phyloP scores from a whole-genome alignment of 1,140 invertebrate genomes.

The Monochamus saltuarius region DNA sequence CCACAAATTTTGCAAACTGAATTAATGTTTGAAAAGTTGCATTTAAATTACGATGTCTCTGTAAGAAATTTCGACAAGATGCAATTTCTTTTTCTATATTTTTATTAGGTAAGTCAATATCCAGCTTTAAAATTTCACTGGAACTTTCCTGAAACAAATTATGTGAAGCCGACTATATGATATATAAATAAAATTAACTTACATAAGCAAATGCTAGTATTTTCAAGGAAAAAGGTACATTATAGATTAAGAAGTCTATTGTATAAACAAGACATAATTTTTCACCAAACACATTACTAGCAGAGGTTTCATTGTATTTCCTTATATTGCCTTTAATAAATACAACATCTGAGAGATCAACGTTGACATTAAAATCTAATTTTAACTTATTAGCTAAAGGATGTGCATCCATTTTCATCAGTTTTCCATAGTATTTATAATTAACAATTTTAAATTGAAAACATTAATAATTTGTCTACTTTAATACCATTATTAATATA shows the following conservation, averaged over 20 bases:
- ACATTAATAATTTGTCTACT: background rate
- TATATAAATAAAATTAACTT: background rate
- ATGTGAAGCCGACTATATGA: background rate
- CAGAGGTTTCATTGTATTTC: background rate
- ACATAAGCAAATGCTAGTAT: slow-evolving; percentile 5
- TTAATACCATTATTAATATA: slow-evolving; percentile 1
- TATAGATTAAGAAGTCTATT: background rate
- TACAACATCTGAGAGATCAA: background rate
- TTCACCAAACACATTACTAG: slow-evolving; percentile 4
- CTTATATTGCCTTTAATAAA: slow-evolving; percentile 1
- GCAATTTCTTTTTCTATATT: slow-evolving; percentile 3
- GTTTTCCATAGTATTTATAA: background rate
- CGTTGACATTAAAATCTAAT: slow-evolving; percentile 2
- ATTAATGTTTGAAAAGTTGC: background rate
- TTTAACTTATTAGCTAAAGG: slow-evolving; percentile 2
- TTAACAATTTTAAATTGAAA: background rate
- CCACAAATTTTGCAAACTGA: background rate
- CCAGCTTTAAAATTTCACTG: slow-evolving; percentile 1
- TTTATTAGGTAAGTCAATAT: background rate
- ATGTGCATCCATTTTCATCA: background rate
- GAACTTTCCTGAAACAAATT: slow-evolving; percentile 2
- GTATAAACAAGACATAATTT: background rate
- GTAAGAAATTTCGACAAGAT: background rate
- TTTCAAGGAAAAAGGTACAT: background rate
- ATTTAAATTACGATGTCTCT: slow-evolving; percentile 4